Evolutionary conservation across 2,797 vertebrate genomes (phyloP), one percentile per base, ranked within the genome.

Genomic region (Microcaecilia unicolor): DNA sequence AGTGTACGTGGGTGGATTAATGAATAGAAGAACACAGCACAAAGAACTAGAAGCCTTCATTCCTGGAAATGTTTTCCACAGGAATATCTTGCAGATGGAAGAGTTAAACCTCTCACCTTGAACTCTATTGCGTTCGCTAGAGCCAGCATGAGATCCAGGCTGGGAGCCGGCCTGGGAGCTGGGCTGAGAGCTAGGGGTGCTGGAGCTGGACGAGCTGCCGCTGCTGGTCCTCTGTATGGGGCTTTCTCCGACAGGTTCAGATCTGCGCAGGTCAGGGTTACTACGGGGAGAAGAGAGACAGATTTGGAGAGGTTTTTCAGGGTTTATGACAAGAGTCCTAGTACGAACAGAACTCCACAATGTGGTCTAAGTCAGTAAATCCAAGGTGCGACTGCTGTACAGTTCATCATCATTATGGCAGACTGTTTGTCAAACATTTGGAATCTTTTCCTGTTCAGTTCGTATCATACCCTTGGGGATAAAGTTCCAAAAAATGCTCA

Each of bases 141-240:
- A 87, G 14, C 84, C 84, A 11, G 80, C 78, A 50, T 86, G 84
- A 2, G 84, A 87, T 21, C 84, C 81, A 0, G 81, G 81, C 46
- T 86, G 84, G 4, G 93, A 97, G 6, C 94, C 92, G 0, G 89
- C 91, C 53, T 96, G 90, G 36, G 93, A 97, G 64, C 84, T 83
- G 50, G 82, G 81, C 58, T 86, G 84, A 21, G 84, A 86, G 55
- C 93, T 96, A 10, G 93, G 92, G n/a, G 88, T 96, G 77, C 92
- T 96, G 65, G 95, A 98, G 69, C 91, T 95, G 74, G 95, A 97
- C 14, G 93, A 95, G 58, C 92, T 98, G 63, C 92, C 92, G 1
- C 93, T 97, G 84, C 92, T 97, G 26, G 87, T 90, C 70, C 91
- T 89, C 76, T 93, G 93, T 56, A 95, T 67, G 3, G 87, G 82